Base-by-base conservation (phyloP, 1,140 invertebrate genomes). In the Dysdera silvatica region DNA sequence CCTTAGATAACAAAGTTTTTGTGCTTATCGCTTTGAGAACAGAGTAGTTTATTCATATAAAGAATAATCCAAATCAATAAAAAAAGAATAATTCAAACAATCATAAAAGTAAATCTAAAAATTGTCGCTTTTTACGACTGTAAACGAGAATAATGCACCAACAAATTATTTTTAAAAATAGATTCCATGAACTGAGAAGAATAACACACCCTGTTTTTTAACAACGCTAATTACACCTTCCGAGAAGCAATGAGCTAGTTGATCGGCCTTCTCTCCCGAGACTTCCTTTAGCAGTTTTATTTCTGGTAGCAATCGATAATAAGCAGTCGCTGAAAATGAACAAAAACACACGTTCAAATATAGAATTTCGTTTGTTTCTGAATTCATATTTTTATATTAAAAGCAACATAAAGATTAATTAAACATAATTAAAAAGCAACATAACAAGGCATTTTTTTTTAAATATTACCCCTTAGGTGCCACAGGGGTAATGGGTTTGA, bases 171-270 rank as follows among this genome's bases (percentile, higher is more conserved):
- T n/a, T n/a, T n/a, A n/a, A n/a, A n/a, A n/a, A n/a, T n/a, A n/a
- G n/a, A n/a, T n/a, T n/a, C n/a, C n/a, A n/a, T n/a, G n/a, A n/a
- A n/a, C n/a, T n/a, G n/a, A n/a, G n/a, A n/a, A n/a, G n/a, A 5
- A 24, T 8, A 8, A 53, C 28, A 74, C 83, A 71, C 85, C 82
- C 28, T 83, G 79, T 65, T 82, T 81, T 60, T 82, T 75, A 58
- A 80, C 76, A 35, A 97, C 74, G 63, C 84, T 85, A 67, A 99
- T 96, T 0, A 99, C 95, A 33, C 93, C 95, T 0, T 88, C 85
- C 18, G 93, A 89, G 72, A 99, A 99, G 72, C 90, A 95, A 43
- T 80, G 85, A 73, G 95, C 84, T 23, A 99, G 74, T 60, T 84
- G 80, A 65, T 85, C 82, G 1, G 95, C 95, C 60, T 85, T 80